Conservation (phyloP, 2,113 vertebrate species). For the Elachura formosa region DNA sequence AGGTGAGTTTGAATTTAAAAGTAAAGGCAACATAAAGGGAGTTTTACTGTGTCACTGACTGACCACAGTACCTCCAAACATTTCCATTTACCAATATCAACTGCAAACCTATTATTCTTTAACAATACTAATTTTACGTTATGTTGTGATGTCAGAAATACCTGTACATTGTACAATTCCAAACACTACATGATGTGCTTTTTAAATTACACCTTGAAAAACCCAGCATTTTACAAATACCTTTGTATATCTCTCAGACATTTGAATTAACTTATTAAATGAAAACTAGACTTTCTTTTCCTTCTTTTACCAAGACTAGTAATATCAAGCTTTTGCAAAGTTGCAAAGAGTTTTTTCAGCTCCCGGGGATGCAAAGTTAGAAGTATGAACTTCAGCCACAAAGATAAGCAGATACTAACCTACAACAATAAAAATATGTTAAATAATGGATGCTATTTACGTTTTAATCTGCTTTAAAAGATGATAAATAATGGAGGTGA, state of each 20-base stretch:
- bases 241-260: not conserved
- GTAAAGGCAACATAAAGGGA: not conserved
- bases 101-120: not conserved
- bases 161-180: not conserved
- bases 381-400: not conserved
- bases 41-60: not conserved
- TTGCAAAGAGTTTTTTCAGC: not conserved
- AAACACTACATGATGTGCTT: not conserved
- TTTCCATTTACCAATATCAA: not conserved
- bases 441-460: too few species aligned
- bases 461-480: not conserved
- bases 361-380: not conserved
- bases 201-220: not conserved
- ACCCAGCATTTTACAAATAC: not conserved
- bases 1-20: not conserved
- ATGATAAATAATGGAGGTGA: not conserved
- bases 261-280: not conserved
- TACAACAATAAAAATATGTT: not conserved
- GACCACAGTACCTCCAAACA: not conserved
- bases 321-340: not conserved
- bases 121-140: not conserved
- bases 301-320: not conserved
- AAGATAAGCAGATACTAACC: not conserved
- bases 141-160: not conserved
- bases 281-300: not conserved